Evolutionary conservation across 2,888 invertebrate genomes (phyloP), one percentile per base, ranked within the genome.

Genomic region (Ommatoiulus sabulosus): DNA sequence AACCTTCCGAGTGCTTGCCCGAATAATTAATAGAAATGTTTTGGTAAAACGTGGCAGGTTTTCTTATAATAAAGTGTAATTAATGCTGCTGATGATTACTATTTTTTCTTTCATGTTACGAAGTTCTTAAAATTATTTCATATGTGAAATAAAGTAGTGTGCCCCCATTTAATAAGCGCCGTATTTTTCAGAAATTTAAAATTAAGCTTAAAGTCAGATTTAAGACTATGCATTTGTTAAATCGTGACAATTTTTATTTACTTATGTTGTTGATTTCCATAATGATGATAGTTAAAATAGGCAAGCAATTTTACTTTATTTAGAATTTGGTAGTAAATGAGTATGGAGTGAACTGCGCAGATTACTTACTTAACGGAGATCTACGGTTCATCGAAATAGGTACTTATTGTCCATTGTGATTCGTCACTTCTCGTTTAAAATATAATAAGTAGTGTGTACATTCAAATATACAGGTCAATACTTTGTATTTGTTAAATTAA

Each of bases 51-150:
- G 72, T 24, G 7, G 2, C 72, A 72, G 8, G 35, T 35, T 80
- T 80, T 80, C 12, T 57, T 57, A 57, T 80, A 80, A 35, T 57
- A 80, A 80, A 80, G 24, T 72, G 24, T 35, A 80, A 35, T 80
- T 80, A 80, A 80, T 80, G 80, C 35, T 80, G 4, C 4, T 12
- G 12, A 35, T 80, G 2, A 80, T 15, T 80, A n/a, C 35, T 35
- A 35, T 35, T 35, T 35, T 35, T 35, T 15, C 1, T 52, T 52
- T 52, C 12, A 52, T 8, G n/a, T 57, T 57, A n/a, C 5, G n/a
- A 57, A 4, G 57, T 57, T 57, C n/a, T n/a, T 4, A 4, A n/a
- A n/a, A 57, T 17, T 57, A 57, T n/a, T 57, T 57, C 7, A 46
- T 46, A 12, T 46, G 46, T 46, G 46, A 12, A 46, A 12, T 46